Percentiles rank a stretch among this genome's conserved stretches.
phyloP scores from a whole-genome alignment of 2,888 invertebrate genomes.

The Aspidiotus destructor region DNA sequence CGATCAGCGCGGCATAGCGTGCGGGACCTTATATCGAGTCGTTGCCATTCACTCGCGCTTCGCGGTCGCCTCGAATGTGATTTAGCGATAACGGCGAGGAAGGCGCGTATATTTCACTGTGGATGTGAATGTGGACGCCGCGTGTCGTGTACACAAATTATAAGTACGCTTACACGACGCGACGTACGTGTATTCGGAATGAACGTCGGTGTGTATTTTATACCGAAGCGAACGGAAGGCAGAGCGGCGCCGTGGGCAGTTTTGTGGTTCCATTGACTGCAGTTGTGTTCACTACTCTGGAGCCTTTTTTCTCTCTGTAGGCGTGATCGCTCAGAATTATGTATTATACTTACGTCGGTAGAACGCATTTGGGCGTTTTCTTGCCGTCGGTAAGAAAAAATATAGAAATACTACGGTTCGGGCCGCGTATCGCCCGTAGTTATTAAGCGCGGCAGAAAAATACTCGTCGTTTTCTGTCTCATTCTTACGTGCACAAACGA shows the following conservation, averaged over 20 bases:
- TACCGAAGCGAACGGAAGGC: conserved; percentile 20
- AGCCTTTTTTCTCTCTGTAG: conserved; percentile 33
- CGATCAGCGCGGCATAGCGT: no score
- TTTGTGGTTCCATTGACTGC: conserved; percentile 33
- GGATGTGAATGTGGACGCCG: neutral
- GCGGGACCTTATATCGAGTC: no score
- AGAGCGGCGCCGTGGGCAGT: conserved; percentile 32
- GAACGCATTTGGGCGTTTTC: conserved; percentile 33
- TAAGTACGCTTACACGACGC: conserved; percentile 1
- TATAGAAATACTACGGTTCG: conserved; percentile 29
- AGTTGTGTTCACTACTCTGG: conserved; percentile 32
- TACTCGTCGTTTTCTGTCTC: conserved; percentile 23
- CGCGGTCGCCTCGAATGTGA: no score
- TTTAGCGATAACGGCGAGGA: no score
- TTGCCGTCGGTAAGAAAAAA: conserved; percentile 33
- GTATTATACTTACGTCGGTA: conserved; percentile 31
- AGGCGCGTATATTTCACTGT: neutral
- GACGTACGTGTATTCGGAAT: conserved; percentile 11
- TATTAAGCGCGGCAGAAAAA: conserved; percentile 26
- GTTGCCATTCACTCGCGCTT: no score
- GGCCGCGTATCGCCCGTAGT: conserved; percentile 29
- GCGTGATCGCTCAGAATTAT: conserved; percentile 33
- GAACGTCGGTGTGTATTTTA: neutral
- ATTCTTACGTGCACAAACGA: neutral
- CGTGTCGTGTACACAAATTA: conserved; percentile 6